phyloP scores from a whole-genome alignment of 2,113 vertebrate species.

The Plecotus auritus region DNA sequence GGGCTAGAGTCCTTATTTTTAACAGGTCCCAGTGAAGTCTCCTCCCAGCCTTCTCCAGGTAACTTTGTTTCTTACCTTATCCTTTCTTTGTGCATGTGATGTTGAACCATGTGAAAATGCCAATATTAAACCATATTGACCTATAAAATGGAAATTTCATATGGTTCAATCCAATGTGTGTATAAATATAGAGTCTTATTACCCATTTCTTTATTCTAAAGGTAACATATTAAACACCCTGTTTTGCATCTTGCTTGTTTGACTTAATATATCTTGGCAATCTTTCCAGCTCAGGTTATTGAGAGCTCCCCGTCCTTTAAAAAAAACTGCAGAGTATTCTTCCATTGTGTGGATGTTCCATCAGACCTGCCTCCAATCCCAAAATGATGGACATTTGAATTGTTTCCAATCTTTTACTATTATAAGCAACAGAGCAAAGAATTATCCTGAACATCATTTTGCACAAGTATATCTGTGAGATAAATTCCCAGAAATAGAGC shows the following conservation, averaged over 20 bases:
- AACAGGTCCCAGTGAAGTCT: neutral
- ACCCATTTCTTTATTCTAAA: neutral
- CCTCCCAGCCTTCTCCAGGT: neutral
- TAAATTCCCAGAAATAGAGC: conserved; percentile 30
- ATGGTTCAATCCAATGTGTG: neutral
- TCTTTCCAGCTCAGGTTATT: conserved; percentile 42
- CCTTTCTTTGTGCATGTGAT: neutral
- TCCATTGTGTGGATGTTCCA: conserved; percentile 26
- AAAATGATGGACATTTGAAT: conserved; percentile 10
- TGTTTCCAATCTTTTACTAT: conserved; percentile 30
- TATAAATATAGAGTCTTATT: conserved; percentile 12
- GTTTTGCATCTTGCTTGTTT: conserved; percentile 31
- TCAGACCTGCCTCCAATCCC: neutral
- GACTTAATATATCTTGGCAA: conserved; percentile 35
- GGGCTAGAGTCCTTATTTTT: neutral
- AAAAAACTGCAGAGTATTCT: conserved; percentile 1
- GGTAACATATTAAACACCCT: neutral
- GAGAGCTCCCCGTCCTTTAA: neutral
- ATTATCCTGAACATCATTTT: conserved; percentile 7
- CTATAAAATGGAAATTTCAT: neutral
- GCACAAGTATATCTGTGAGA: conserved; percentile 15
- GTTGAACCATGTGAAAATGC: neutral
- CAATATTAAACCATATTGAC: neutral
- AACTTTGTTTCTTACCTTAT: neutral
- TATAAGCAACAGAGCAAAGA: conserved; percentile 27